Evolutionary conservation across 2,888 invertebrate species (phyloP).

Genomic region (Eueremaeus valkanovi): DNA sequence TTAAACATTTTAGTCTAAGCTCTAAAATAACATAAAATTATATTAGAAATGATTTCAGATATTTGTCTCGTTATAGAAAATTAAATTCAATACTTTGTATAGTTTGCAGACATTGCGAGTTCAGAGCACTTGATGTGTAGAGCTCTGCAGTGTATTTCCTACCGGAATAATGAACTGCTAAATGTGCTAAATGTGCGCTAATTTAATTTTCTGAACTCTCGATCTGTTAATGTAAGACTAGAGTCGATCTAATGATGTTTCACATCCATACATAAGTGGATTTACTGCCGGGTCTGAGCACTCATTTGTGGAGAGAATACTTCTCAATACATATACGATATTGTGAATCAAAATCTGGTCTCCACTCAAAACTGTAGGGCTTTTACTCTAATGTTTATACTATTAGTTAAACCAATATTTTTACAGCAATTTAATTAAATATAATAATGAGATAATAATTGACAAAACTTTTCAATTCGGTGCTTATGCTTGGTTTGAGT

Average conservation of each 20-base stretch:
- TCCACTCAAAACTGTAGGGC: neutral
- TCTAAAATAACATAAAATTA: neutral
- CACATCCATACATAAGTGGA: constrained; percentile 29
- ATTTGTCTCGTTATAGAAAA: neutral
- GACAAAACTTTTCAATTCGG: neutral
- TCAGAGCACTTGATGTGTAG: constrained; percentile 1
- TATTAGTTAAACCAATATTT: neutral
- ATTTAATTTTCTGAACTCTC: constrained; percentile 28
- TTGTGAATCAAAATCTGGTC: neutral
- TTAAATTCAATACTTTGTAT: neutral
- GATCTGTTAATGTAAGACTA: neutral
- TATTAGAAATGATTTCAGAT: neutral
- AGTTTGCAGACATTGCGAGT: neutral
- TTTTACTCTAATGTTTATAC: neutral
- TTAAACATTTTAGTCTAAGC: too few relatives aligned
- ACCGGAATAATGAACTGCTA: constrained; percentile 20
- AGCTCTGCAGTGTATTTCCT: constrained; percentile 19
- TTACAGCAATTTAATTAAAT: neutral
- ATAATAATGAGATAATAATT: neutral
- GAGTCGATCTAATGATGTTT: constrained; percentile 25
- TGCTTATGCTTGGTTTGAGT: neutral
- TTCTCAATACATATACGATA: neutral
- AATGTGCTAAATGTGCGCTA: constrained; percentile 13
- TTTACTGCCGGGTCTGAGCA: constrained; percentile 14
- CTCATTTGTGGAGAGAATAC: neutral